Evolutionary conservation across 2,113 vertebrate species (phyloP).

Genomic region (Mirza zaza): DNA sequence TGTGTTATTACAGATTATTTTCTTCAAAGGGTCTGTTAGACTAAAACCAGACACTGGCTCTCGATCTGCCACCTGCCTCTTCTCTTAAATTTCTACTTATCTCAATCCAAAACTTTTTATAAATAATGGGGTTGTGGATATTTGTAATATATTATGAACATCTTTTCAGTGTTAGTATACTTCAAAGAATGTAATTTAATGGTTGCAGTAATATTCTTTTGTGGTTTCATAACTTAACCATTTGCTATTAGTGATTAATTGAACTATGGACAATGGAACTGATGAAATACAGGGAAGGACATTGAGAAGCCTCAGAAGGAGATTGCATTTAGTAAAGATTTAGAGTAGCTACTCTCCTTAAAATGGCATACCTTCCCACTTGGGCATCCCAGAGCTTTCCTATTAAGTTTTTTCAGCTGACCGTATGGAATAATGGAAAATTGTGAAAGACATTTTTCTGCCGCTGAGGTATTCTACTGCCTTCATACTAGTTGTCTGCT

Average conservation of each 20-base stretch:
- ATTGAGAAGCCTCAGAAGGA: neutral
- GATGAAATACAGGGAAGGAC: neutral
- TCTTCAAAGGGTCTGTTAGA: neutral
- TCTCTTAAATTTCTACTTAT: neutral
- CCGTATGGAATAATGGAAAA: neutral
- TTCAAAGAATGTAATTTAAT: neutral
- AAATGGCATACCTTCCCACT: neutral
- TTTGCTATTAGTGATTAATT: neutral
- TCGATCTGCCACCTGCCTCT: neutral
- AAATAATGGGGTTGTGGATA: neutral
- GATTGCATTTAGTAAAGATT: slow-evolving; percentile 13
- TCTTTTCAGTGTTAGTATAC: neutral
- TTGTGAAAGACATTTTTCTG: neutral
- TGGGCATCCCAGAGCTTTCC: neutral
- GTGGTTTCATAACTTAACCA: neutral
- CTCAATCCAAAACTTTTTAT: neutral
- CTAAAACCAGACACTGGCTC: neutral
- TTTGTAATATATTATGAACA: neutral
- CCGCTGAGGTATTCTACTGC: neutral
- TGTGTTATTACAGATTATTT: neutral
- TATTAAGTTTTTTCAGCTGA: neutral
- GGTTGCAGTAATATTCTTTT: neutral
- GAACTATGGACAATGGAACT: neutral
- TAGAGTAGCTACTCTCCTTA: neutral
- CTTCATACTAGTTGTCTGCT: neutral